These are phyloP conservation scores for Acrocephalus kingi DNA, from an alignment of 2,113 vertebrate genomes.

Conservation along the genomic window DNA sequence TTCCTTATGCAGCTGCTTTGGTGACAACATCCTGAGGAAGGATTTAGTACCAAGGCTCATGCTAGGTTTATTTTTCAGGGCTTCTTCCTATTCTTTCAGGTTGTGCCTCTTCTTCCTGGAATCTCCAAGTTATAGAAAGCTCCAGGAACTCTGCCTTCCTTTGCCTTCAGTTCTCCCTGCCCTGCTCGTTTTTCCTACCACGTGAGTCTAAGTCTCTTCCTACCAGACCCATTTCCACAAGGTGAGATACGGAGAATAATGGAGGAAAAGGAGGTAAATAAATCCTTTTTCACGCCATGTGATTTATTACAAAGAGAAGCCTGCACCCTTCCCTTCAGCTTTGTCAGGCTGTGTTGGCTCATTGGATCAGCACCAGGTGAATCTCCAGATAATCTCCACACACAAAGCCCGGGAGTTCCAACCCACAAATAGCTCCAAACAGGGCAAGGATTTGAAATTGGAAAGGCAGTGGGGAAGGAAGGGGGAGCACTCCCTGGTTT, in stretches of 20 bases:
- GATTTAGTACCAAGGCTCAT: background rate
- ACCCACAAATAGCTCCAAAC: constrained; percentile 2
- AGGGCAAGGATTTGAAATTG: constrained; percentile 1
- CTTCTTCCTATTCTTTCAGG: background rate
- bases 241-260: constrained; percentile 58
- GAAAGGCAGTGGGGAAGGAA: background rate
- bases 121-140: background rate
- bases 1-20: background rate
- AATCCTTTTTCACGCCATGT: constrained; percentile 66
- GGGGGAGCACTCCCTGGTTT: background rate
- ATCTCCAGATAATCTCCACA: constrained; percentile 44
- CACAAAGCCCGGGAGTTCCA: constrained; percentile 47
- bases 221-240: constrained; percentile 48
- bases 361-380: constrained; percentile 63
- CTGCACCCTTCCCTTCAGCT: constrained; percentile 39
- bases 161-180: background rate
- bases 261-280: constrained; percentile 63
- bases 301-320: constrained; percentile 62
- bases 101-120: background rate
- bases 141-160: background rate
- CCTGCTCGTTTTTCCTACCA: background rate
- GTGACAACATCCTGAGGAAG: background rate
- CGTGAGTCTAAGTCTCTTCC: constrained; percentile 5
- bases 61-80: constrained; percentile 2
- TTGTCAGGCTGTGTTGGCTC: constrained; percentile 37